A percentile compares a stretch with the other conserved stretches of the same genome.
Evolutionary conservation across 30 jellyfish, hydroid and myxozoan genomes (phyloP).

Genomic region (Nemopilema nomurai): DNA sequence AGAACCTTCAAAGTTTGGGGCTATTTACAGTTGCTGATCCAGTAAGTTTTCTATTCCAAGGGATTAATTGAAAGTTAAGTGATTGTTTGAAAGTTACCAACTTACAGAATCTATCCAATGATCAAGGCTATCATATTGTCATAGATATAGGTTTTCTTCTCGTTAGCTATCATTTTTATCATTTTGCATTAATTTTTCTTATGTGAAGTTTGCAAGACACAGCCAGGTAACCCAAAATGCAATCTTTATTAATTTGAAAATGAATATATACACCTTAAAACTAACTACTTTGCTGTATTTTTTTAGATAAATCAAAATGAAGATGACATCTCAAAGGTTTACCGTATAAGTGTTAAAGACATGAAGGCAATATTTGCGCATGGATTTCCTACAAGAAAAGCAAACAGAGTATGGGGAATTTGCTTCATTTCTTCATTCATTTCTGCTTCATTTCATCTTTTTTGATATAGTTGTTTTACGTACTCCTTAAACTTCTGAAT

Average conservation of each 20-base stretch:
- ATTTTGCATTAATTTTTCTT: too few relatives aligned
- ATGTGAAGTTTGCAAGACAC: too few relatives aligned
- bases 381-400: slow-evolving; percentile 65
- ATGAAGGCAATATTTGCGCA: slow-evolving; percentile 60
- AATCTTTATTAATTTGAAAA: too few relatives aligned
- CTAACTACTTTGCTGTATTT: not conserved
- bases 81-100: too few relatives aligned
- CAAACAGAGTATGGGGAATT: slow-evolving; percentile 17
- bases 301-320: slow-evolving; percentile 36
- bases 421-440: not conserved
- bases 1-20: slow-evolving; percentile 44
- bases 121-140: too few relatives aligned
- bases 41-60: not conserved
- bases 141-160: too few relatives aligned
- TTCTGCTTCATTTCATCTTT: not conserved
- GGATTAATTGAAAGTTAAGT: too few relatives aligned
- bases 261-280: not conserved
- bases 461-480: too few relatives aligned
- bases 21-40: slow-evolving; percentile 29
- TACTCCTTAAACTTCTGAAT: too few relatives aligned
- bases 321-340: slow-evolving; percentile 30
- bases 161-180: too few relatives aligned
- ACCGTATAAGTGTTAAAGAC: slow-evolving; percentile 56
- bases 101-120: too few relatives aligned
- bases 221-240: too few relatives aligned